These are phyloP conservation scores for Dasyprocta punctata DNA, from an alignment of 2,113 vertebrate genomes.

Conservation along the genomic window DNA sequence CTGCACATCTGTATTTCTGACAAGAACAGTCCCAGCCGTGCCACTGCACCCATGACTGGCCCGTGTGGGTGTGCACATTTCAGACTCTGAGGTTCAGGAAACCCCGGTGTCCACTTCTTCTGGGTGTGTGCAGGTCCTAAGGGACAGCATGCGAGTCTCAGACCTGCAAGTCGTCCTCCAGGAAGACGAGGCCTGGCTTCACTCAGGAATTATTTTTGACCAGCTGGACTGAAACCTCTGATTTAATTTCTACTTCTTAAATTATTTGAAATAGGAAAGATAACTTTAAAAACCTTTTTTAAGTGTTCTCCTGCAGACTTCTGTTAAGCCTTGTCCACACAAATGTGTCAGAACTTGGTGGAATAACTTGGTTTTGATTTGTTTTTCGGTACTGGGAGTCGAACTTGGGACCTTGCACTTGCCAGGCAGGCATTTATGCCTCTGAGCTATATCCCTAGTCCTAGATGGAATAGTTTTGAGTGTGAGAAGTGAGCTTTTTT, in stretches of 20 bases:
- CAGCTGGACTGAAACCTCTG: background rate
- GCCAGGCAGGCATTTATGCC: too few relatives aligned
- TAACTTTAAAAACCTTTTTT: background rate
- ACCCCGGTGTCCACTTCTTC: background rate
- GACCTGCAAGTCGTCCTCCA: background rate
- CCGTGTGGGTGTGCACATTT: background rate
- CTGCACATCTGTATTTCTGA: background rate
- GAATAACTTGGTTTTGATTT: too few relatives aligned
- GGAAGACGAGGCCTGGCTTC: background rate
- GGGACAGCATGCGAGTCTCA: background rate
- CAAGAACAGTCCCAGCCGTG: background rate
- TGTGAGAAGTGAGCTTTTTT: background rate
- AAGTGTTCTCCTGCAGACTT: background rate
- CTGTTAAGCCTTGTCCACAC: background rate
- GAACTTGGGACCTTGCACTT: too few relatives aligned
- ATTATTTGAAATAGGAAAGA: slow-evolving; percentile 18
- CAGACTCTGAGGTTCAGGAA: background rate
- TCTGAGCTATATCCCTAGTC: too few relatives aligned
- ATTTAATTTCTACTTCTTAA: background rate
- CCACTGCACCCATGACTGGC: background rate
- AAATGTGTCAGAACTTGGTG: background rate
- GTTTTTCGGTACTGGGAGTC: too few relatives aligned
- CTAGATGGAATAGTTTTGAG: background rate
- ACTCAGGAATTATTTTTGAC: background rate
- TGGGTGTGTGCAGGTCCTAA: background rate